phyloP scores from a whole-genome alignment of 2,797 vertebrate genomes.

The Sebastes iracundus region DNA sequence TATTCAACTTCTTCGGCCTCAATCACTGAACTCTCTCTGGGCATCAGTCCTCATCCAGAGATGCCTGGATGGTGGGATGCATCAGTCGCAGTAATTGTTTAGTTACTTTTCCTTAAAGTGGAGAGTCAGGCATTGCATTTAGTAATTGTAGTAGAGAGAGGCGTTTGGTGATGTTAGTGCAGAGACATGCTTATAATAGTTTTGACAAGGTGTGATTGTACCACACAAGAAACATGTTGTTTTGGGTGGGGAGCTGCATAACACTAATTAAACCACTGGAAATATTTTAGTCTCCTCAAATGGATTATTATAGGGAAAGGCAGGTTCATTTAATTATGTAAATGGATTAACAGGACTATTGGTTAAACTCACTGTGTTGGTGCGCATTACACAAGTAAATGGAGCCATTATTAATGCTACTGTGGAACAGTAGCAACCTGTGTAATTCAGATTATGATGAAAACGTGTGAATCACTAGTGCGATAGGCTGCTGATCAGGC shows the following conservation, averaged over 20 bases:
- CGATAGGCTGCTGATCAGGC: neutral
- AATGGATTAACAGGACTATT: neutral
- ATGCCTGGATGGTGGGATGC: neutral
- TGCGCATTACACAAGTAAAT: neutral
- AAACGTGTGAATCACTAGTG: neutral
- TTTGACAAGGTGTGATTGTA: neutral
- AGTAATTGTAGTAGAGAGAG: neutral
- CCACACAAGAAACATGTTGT: neutral
- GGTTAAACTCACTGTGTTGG: neutral
- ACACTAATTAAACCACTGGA: neutral
- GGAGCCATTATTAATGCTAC: neutral
- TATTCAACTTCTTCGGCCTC: neutral
- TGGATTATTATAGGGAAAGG: neutral
- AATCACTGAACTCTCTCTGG: neutral
- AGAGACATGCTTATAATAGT: neutral
- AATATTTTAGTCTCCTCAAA: neutral
- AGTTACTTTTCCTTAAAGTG: neutral
- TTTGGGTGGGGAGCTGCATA: neutral
- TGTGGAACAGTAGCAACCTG: neutral
- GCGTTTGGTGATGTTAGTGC: neutral
- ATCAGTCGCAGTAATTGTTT: neutral
- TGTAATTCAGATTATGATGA: neutral
- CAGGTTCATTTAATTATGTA: neutral
- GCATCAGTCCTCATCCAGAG: neutral
- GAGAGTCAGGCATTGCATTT: neutral